Percentiles rank a stretch among this genome's conserved stretches.
Conservation (phyloP, 2,113 vertebrate genomes). For the Tonatia bakeri region DNA sequence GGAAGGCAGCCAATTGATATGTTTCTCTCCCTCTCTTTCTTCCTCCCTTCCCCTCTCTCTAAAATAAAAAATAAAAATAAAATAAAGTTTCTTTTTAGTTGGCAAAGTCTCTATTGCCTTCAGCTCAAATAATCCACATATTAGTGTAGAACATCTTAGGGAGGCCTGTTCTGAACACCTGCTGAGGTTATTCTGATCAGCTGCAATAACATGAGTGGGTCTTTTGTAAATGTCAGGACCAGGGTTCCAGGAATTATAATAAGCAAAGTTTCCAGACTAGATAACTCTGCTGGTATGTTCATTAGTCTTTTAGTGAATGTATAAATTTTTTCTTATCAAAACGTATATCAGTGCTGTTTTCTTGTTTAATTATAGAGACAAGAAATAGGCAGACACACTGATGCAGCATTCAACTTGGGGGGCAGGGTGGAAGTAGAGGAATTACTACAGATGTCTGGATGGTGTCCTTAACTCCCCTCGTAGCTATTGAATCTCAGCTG, state of each 20-base stretch:
- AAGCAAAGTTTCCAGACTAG: constrained; percentile 19
- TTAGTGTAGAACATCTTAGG: not conserved
- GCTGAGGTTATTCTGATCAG: not conserved
- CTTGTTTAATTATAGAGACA: constrained; percentile 57
- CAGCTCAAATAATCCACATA: not conserved
- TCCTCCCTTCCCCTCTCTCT: too few relatives aligned
- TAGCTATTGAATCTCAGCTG: constrained; percentile 71
- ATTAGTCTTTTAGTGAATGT: constrained; percentile 38
- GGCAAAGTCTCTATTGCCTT: not conserved
- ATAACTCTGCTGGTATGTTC: constrained; percentile 4
- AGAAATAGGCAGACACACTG: constrained; percentile 57
- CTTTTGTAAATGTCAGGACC: constrained; percentile 18
- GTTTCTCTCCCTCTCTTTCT: too few relatives aligned
- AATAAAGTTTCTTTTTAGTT: not conserved
- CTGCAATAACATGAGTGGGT: not conserved
- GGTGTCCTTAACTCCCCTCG: constrained; percentile 57
- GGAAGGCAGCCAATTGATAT: too few relatives aligned
- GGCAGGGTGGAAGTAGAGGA: not conserved
- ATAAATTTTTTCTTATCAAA: constrained; percentile 38
- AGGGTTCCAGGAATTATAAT: not conserved
- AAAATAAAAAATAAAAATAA: too few relatives aligned
- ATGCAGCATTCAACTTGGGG: constrained; percentile 55
- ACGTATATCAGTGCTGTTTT: constrained; percentile 9
- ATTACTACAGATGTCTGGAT: constrained; percentile 60
- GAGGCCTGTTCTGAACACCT: not conserved